Evolutionary conservation across 2,888 invertebrate genomes (phyloP), one percentile per base, ranked within the genome.

Genomic region (Geotrupes spiniger): DNA sequence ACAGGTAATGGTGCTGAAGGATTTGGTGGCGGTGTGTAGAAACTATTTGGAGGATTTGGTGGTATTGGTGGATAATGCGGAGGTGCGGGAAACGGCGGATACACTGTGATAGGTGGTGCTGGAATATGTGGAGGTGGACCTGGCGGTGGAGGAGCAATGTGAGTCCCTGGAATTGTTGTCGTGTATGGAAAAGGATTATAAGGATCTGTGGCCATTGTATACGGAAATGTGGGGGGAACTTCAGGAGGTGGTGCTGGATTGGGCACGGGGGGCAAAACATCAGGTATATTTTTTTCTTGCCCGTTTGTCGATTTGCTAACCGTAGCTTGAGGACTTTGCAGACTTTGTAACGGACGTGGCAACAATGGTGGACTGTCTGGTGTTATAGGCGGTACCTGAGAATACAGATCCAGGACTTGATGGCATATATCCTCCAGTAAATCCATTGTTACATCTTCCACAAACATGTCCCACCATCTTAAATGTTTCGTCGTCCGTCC

Each of bases 401-500:
- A 89, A 74, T 97, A 97, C 49, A 97, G 76, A 73, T 97, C 97
- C 54, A 97, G 72, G 2, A 90, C 90, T 79, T 91, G 96, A 75
- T 97, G 97, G 63, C 97, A 97, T 58, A 97, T 94, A 74, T 96
- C 96, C 76, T 99, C 98, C 31, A 99, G 76, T 43, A 97, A 78
- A 63, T 95, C 93, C 82, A 92, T 89, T 1, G 92, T 90, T 21
- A 98, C 87, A 65, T 95, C 95, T 64, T 94, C 92, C 0, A 98
- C 92, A 69, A 95, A 95, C 86, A 92, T 90, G 64, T 98, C 97
- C 97, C 97, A 99, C 99, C 99, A 99, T 16, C 90, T 81, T 2
- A 81, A 78, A 71, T 92, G 89, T 64, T 87, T 83, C 2, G 85
- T 71, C 38, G 77, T 78, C 6, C 92, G 77, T 0, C 92, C 93